Percentiles rank a stretch among this genome's conserved stretches.
Evolutionary conservation across 1,140 invertebrate species (phyloP).

Genomic region (Onthophagus taurus): DNA sequence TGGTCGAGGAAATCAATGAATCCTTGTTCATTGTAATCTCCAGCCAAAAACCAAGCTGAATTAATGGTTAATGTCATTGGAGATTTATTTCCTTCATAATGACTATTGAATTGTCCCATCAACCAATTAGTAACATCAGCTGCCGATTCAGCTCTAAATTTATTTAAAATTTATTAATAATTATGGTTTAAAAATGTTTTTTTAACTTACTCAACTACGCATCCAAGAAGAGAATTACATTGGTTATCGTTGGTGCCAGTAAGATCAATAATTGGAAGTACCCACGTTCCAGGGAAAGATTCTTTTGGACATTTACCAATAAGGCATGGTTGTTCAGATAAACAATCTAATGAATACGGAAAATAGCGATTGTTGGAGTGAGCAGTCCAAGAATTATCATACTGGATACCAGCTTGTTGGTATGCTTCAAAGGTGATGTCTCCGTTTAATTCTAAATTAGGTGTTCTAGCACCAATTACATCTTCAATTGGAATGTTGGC

Average conservation of each 20-base stretch:
- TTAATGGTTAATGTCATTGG: slow-evolving; percentile 23
- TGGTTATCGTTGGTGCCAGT: slow-evolving; percentile 37
- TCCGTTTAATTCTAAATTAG: slow-evolving; percentile 26
- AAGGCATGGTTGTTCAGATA: slow-evolving; percentile 50
- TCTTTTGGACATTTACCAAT: slow-evolving; percentile 53
- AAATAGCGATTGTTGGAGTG: slow-evolving; percentile 48
- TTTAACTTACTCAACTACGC: slow-evolving; percentile 40
- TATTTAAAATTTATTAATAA: too few relatives aligned
- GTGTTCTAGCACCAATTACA: slow-evolving; percentile 24
- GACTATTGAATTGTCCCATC: slow-evolving; percentile 17
- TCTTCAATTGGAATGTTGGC: slow-evolving; percentile 26
- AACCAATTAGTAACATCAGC: slow-evolving; percentile 26
- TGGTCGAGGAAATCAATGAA: slow-evolving; percentile 21
- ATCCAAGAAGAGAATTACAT: slow-evolving; percentile 53
- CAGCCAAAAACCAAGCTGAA: slow-evolving; percentile 19
- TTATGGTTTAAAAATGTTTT: too few relatives aligned
- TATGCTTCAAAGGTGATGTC: slow-evolving; percentile 47
- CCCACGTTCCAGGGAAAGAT: slow-evolving; percentile 51
- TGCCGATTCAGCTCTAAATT: slow-evolving; percentile 35
- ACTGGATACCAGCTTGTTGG: slow-evolving; percentile 41
- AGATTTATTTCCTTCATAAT: slow-evolving; percentile 16
- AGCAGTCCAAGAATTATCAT: slow-evolving; percentile 57
- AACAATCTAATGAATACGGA: slow-evolving; percentile 61
- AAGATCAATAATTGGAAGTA: slow-evolving; percentile 54
- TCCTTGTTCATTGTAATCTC: slow-evolving; percentile 15